These are phyloP conservation scores for Hypomecis atomaria DNA, from an alignment of 2,888 invertebrate genomes.

Conservation along the genomic window DNA sequence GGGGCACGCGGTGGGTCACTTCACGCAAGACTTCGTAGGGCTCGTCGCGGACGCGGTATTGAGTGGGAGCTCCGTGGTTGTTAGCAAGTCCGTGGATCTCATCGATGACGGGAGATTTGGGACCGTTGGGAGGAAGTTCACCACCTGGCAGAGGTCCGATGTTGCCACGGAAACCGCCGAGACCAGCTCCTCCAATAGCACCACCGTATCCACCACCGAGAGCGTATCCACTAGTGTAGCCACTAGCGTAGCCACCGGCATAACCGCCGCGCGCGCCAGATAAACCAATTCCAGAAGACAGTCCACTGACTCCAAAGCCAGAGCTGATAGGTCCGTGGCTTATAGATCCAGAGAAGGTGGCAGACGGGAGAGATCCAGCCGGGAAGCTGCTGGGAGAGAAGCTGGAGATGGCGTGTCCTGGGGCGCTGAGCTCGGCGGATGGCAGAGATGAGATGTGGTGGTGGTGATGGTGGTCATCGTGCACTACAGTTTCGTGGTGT, in stretches of 20 bases:
- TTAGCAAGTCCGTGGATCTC: conserved; percentile 75
- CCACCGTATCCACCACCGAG: conserved; percentile 20
- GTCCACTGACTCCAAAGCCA: conserved; percentile 24
- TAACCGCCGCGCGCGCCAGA: conserved; percentile 5
- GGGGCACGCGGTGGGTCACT: conserved; percentile 83
- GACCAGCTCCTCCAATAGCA: conserved; percentile 26
- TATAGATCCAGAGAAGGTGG: conserved; percentile 62
- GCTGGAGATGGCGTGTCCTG: conserved; percentile 54
- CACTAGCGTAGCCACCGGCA: not conserved
- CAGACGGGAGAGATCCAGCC: conserved; percentile 73
- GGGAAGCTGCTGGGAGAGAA: conserved; percentile 78
- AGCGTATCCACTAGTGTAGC: conserved; percentile 1
- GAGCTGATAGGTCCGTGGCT: conserved; percentile 35
- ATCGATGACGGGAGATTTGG: conserved; percentile 71
- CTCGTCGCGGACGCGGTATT: conserved; percentile 73
- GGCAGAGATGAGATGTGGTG: conserved; percentile 37
- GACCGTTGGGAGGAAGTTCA: conserved; percentile 62
- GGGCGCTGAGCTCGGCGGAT: conserved; percentile 32
- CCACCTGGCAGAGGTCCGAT: conserved; percentile 44
- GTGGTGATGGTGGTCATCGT: conserved; percentile 41
- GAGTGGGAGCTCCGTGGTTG: conserved; percentile 71
- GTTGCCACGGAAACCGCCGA: conserved; percentile 34
- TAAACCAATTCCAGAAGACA: conserved; percentile 13
- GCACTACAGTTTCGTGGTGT: conserved; percentile 43
- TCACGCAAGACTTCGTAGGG: conserved; percentile 73